Conservation (phyloP, 2,797 vertebrate species). For the Neomorphus geoffroyi region DNA sequence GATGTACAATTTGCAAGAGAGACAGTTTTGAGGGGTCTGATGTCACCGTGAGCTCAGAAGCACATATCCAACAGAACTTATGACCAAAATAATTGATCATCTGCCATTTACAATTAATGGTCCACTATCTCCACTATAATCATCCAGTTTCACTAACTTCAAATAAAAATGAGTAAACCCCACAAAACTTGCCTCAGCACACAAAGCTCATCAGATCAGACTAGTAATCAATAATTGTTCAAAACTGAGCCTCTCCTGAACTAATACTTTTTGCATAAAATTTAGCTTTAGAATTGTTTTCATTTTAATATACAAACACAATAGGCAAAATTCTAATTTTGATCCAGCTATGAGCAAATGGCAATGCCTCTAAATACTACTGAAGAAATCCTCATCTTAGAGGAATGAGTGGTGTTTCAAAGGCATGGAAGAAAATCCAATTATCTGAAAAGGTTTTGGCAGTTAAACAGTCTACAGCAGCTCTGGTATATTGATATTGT, state of each 20-base stretch:
- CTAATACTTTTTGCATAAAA: not conserved
- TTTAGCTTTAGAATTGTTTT: not conserved
- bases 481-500: not conserved
- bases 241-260: not conserved
- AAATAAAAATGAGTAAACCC: too few species aligned
- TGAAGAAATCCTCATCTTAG: not conserved
- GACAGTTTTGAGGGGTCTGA: not conserved
- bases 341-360: not conserved
- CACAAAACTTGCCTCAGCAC: not conserved
- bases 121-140: too few species aligned
- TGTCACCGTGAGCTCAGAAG: not conserved
- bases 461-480: not conserved
- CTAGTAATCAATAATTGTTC: not conserved
- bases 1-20: not conserved
- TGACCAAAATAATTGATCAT: not conserved
- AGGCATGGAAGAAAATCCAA: not conserved
- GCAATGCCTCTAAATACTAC: not conserved
- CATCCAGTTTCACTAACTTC: too few species aligned
- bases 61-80: not conserved
- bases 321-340: not conserved
- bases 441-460: not conserved
- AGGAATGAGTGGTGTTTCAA: not conserved
- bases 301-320: not conserved
- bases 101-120: not conserved
- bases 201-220: not conserved